These are phyloP conservation scores for Leucopsar rothschildi DNA, from an alignment of 2,113 vertebrate genomes.

Conservation along the genomic window DNA sequence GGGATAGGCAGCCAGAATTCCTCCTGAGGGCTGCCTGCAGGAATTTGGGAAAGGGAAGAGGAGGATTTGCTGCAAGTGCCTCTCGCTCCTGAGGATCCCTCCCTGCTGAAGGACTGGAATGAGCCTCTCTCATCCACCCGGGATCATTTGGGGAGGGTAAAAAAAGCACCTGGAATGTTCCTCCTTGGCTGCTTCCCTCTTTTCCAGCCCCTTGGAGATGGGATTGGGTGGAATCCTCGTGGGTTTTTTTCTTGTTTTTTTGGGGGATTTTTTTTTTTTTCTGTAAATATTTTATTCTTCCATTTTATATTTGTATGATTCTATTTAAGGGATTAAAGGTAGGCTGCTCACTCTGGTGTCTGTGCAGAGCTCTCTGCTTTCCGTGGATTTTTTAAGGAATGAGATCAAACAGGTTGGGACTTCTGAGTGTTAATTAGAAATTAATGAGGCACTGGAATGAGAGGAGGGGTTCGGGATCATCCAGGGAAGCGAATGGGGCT, in stretches of 20 bases:
- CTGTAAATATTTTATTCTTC: conserved; percentile 71
- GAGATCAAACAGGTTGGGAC: not conserved
- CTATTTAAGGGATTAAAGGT: conserved; percentile 70
- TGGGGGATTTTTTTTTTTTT: not conserved
- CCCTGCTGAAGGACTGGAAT: conserved; percentile 1
- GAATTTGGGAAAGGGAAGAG: not conserved
- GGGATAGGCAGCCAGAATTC: not conserved
- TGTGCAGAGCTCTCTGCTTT: not conserved
- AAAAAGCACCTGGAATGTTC: not conserved
- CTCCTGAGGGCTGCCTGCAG: not conserved
- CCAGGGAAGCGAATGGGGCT: not conserved
- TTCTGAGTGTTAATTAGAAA: not conserved
- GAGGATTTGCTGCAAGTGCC: conserved; percentile 67
- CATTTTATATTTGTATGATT: conserved; percentile 64
- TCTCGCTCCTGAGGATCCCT: conserved; percentile 26
- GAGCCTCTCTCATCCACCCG: not conserved
- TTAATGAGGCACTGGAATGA: no score
- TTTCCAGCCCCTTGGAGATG: not conserved
- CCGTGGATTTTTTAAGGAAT: not conserved
- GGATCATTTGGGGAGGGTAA: not conserved
- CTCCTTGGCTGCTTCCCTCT: not conserved
- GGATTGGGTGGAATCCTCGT: not conserved
- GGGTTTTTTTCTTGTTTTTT: not conserved
- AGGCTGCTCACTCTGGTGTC: not conserved
- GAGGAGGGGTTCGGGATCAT: no score